Evolutionary conservation across 1,140 invertebrate genomes (phyloP), one percentile per base, ranked within the genome.

Genomic region (Ceratina japonica): DNA sequence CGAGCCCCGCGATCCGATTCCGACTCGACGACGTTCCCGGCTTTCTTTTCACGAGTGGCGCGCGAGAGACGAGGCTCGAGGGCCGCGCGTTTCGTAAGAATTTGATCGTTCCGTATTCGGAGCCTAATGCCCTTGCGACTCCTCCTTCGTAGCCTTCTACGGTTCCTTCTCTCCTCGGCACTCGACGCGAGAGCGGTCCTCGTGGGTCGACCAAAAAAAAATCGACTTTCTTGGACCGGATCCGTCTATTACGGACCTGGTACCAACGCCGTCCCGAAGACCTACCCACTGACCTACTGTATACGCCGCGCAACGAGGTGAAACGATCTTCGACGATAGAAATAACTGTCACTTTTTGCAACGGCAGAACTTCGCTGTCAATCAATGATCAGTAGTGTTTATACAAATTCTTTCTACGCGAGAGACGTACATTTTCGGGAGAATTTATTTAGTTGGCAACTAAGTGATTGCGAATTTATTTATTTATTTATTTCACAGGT

Each of bases 101-200:
- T 86, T 87, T 88, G 72, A 86, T 87, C 85, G 73, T 80, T 81
- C 71, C 81, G 73, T 83, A 76, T 85, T 87, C 70, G 75, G 73
- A 78, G 82, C 79, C 86, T 80, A 82, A 85, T 85, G 80, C 86
- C 80, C 75, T 83, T 86, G 77, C 81, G 56, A 75, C 82, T 82
- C 74, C 77, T 83, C 71, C 64, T 82, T 56, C 81, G 80, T 59
- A 51, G 56, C 75, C 82, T 81, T 78, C 64, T 79, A 73, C 76
- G 49, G 52, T 75, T 76, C 65, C 73, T 69, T 61, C 74, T 62
- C 24, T 74, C 27, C 65, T 44, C 44, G 27, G 31, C 15, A 13
- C 51, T 59, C 56, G 13, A 54, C 10, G 3, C 15, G 7, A 31
- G 66, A 58, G 22, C 16, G 37, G 49, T 54, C 54, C 52, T 27